Base-by-base conservation (phyloP, 2,797 vertebrate genomes). In the Channa striata region DNA sequence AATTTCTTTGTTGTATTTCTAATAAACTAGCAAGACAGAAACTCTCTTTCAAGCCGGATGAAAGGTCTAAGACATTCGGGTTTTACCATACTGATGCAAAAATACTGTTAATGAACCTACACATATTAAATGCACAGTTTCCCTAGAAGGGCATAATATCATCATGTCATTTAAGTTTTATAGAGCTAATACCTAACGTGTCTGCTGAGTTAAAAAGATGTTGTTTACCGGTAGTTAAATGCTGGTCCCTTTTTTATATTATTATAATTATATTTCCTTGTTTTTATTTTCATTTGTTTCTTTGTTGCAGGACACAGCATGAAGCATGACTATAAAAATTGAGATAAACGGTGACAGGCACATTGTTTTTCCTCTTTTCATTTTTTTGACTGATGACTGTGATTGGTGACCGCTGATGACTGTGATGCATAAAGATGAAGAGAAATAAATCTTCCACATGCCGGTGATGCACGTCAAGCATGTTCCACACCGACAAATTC, bases 391-490 rank as follows among this genome's bases (percentile, higher is more conserved):
- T 23, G 19, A 46, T 6, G 11, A 46, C 3, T 10, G 9, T 11
- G 17, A 56, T 19, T 20, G 59, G 16, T 61, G 20, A 61, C 25
- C 25, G 25, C 21, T 23, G 19, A 20, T 6, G 11, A 46, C 3
- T 10, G 9, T 11, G 17, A 58, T 34, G 11, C 64, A 17, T 59
- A 54, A 49, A 36, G 17, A 59, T 0, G 0, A 12, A 59, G 37
- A 44, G 13, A 11, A 36, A 40, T 34, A 54, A 13, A 40, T 65
- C 17, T 49, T 36, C 47, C 25, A n/a, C 23, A 34, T 21, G 25
- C n/a, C 54, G 11, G 10, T 12, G 12, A 7, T 36, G 17, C 25
- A 61, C n/a, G 40, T n/a, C 42, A 63, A 39, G 57, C 53, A 58
- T 51, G 59, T 6, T 30, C 2, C 43, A 43, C 34, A 59, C 34